Base-by-base conservation (phyloP, 2,797 vertebrate genomes). In the Poeciliopsis presidionis region DNA sequence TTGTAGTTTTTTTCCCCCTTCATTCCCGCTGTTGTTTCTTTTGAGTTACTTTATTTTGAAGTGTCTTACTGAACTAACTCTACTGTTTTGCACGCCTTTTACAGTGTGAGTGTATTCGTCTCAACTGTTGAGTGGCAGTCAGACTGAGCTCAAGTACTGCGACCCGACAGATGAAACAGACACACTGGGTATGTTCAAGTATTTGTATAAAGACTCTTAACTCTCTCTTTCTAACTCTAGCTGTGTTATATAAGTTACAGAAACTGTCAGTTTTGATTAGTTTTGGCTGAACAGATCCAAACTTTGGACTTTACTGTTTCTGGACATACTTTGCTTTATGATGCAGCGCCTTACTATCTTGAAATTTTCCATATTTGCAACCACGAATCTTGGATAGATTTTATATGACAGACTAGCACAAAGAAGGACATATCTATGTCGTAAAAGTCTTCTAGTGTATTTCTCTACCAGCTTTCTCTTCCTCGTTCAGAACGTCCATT, bases 141-240 rank as follows among this genome's bases (percentile, higher is more conserved):
- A 72, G 75, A 78, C 83, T 70, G 73, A 86, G 83, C 85, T 88
- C 55, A 89, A 84, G 84, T 76, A 85, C 90, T 89, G 84, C 87
- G 84, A 91, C 84, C 46, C 74, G 76, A 81, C 76, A 59, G 71
- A 77, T 61, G 67, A 61, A 79, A 53, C 22, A 55, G 57, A 85
- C n/a, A 76, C 77, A 63, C 72, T 77, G 74, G 70, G 55, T 73
- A 76, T 78, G 51, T 77, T 71, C 41, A 74, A 76, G 78, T 83
- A 69, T 81, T 84, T 71, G 84, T 76, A 81, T 73, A 47, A 73
- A 47, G 67, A 67, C 81, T 78, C 78, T 77, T 77, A 83, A 77
- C 45, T 11, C 14, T 7, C 72, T n/a, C 33, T 49, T 59, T 6
- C 11, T 45, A 59, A 30, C 61, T 74, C 18, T 18, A 43, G 33